Conservation (phyloP, 2,888 invertebrate species). For the Agriopis leucophaearia region DNA sequence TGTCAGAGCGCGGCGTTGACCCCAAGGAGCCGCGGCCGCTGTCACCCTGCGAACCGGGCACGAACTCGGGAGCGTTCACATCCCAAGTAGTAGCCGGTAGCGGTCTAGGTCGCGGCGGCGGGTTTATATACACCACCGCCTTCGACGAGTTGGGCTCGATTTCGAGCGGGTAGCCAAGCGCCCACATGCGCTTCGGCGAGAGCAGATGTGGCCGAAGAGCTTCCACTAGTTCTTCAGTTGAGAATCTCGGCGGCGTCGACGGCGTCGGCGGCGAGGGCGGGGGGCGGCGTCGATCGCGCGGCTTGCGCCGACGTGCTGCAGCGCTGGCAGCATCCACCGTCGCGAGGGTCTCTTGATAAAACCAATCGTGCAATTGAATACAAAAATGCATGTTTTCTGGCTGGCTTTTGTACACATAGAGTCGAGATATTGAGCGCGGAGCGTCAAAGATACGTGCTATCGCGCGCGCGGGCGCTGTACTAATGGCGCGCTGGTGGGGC, state of each 20-base stretch:
- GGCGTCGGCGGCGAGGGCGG: constrained; percentile 80
- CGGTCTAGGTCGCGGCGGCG: constrained; percentile 79
- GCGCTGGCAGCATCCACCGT: constrained; percentile 76
- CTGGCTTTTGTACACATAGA: constrained; percentile 83
- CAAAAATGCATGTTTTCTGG: constrained; percentile 80
- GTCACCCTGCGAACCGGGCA: constrained; percentile 86
- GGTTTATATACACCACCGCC: constrained; percentile 88
- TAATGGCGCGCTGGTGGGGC: constrained; percentile 84
- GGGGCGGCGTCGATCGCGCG: constrained; percentile 75
- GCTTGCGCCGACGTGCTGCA: constrained; percentile 76
- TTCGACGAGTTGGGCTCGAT: constrained; percentile 86
- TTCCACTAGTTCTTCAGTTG: constrained; percentile 85
- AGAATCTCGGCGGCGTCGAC: constrained; percentile 82
- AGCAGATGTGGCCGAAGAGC: constrained; percentile 88
- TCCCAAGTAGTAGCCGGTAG: constrained; percentile 81
- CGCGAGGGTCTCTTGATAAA: constrained; percentile 82
- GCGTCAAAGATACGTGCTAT: constrained; percentile 78
- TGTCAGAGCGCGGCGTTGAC: constrained; percentile 85
- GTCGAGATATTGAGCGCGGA: constrained; percentile 80
- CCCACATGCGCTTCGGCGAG: constrained; percentile 87
- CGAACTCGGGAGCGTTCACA: constrained; percentile 89
- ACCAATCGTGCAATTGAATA: constrained; percentile 80
- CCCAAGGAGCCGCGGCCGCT: constrained; percentile 85
- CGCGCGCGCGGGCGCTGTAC: constrained; percentile 84
- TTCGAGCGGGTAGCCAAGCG: constrained; percentile 91